These are phyloP conservation scores for Caradrina kadenii DNA, from an alignment of 2,888 invertebrate species.

Conservation along the genomic window DNA sequence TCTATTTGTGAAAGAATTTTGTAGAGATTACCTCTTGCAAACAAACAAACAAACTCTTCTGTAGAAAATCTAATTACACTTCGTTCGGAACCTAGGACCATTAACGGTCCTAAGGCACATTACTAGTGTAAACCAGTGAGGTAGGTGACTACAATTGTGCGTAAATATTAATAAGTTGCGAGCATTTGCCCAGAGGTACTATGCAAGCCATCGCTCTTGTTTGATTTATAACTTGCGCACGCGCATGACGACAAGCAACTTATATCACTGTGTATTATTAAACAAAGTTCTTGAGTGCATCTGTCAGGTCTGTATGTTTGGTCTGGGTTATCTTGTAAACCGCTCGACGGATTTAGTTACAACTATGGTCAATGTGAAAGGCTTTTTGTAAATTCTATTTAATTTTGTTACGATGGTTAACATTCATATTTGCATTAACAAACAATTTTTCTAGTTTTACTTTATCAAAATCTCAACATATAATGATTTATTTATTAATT, in stretches of 20 bases:
- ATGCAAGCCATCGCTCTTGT: slow-evolving; percentile 44
- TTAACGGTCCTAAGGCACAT: not conserved
- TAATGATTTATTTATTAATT: no score
- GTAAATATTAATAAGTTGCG: slow-evolving; percentile 58
- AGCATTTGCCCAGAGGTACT: slow-evolving; percentile 51
- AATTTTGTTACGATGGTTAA: no score
- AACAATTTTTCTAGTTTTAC: no score
- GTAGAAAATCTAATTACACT: not conserved
- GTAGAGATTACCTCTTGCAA: no score
- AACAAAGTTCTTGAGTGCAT: slow-evolving; percentile 48
- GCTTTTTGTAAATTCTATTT: not conserved
- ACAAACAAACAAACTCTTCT: no score
- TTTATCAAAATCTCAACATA: no score
- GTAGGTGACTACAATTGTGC: slow-evolving; percentile 50
- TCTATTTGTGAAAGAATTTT: no score
- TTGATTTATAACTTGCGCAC: slow-evolving; percentile 45
- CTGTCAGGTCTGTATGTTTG: slow-evolving; percentile 24
- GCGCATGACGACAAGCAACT: slow-evolving; percentile 54
- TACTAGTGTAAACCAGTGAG: slow-evolving; percentile 30
- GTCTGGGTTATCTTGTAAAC: slow-evolving; percentile 19
- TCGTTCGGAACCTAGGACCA: not conserved
- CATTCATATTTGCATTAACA: no score
- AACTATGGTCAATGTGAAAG: not conserved
- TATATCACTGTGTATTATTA: slow-evolving; percentile 44
- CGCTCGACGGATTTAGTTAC: slow-evolving; percentile 18